A percentile compares a stretch with the other conserved stretches of the same genome.
phyloP scores from a whole-genome alignment of 2,113 vertebrate genomes.

The Paradisaea rubra region DNA sequence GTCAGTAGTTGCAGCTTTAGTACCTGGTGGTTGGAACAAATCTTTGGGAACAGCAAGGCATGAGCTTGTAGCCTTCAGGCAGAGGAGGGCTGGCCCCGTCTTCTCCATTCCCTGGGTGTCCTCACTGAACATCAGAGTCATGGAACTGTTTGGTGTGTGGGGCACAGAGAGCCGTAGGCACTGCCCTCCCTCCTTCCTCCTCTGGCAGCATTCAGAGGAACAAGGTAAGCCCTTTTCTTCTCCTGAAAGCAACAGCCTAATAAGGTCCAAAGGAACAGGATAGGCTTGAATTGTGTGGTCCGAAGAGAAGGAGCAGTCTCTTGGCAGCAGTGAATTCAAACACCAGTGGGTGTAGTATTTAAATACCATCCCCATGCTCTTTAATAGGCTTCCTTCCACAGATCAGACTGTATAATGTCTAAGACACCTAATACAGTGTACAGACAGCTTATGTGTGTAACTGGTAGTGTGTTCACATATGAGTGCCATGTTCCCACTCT shows the following conservation, averaged over 20 bases:
- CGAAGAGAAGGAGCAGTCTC: not conserved
- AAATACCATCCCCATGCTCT: not conserved
- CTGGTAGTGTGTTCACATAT: fast-evolving
- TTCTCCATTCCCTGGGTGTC: not conserved
- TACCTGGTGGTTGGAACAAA: not conserved
- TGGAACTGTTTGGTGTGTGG: not conserved
- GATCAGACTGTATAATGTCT: not conserved
- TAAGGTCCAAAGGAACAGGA: not conserved
- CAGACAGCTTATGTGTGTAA: not conserved
- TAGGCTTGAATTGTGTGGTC: not conserved
- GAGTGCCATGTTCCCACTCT: fast-evolving
- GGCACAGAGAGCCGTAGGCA: fast-evolving
- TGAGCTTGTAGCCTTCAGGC: not conserved
- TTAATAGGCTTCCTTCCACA: not conserved
- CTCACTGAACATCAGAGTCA: not conserved
- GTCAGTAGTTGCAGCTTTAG: not conserved
- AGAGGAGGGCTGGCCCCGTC: not conserved
- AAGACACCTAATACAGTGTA: not conserved
- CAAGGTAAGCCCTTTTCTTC: not conserved
- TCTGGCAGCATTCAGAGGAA: not conserved
- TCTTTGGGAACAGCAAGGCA: not conserved
- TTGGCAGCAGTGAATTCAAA: not conserved
- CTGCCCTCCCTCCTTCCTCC: not conserved
- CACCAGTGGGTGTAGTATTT: not conserved
- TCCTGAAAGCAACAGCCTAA: not conserved